Conservation (phyloP, 2,888 invertebrate species). For the Sinotaia quadrata region DNA sequence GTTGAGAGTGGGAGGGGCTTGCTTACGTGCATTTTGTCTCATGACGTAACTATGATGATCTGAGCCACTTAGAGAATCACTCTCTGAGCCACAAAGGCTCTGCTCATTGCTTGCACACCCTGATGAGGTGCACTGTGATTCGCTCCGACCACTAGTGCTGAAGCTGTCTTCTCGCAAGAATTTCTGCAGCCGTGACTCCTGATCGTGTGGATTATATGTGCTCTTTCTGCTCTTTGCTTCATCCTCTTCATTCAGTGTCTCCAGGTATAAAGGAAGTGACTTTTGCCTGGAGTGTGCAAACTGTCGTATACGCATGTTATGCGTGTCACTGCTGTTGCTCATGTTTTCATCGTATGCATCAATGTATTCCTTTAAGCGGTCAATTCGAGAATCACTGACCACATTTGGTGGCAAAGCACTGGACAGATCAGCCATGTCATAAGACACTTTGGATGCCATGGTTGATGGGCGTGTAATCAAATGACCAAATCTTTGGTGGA, state of each 20-base stretch:
- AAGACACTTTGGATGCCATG: not conserved
- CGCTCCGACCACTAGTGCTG: slow-evolving; percentile 19
- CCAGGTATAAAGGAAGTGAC: slow-evolving; percentile 60
- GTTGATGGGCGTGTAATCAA: not conserved
- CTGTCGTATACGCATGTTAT: slow-evolving; percentile 30
- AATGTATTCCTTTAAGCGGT: slow-evolving; percentile 35
- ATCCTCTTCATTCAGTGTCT: slow-evolving; percentile 62
- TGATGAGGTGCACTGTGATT: slow-evolving; percentile 3
- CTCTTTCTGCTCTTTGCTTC: slow-evolving; percentile 38
- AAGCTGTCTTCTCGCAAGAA: slow-evolving; percentile 30
- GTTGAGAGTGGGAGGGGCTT: not conserved
- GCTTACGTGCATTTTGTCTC: no score
- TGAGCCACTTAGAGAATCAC: slow-evolving; percentile 20
- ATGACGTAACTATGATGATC: not conserved
- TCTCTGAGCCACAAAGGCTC: slow-evolving; percentile 17
- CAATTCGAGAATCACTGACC: slow-evolving; percentile 20
- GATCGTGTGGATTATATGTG: slow-evolving; percentile 28
- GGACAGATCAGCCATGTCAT: not conserved
- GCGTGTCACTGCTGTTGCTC: not conserved
- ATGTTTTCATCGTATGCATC: slow-evolving; percentile 28
- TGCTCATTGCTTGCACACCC: slow-evolving; percentile 12
- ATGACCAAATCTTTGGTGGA: not conserved
- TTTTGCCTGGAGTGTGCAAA: slow-evolving; percentile 56
- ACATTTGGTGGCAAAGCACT: not conserved
- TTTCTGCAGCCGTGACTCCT: slow-evolving; percentile 27